A percentile compares a stretch with the other conserved stretches of the same genome.
These are phyloP conservation scores for Perognathus longimembris DNA, from an alignment of 2,113 vertebrate species.

Conservation along the genomic window DNA sequence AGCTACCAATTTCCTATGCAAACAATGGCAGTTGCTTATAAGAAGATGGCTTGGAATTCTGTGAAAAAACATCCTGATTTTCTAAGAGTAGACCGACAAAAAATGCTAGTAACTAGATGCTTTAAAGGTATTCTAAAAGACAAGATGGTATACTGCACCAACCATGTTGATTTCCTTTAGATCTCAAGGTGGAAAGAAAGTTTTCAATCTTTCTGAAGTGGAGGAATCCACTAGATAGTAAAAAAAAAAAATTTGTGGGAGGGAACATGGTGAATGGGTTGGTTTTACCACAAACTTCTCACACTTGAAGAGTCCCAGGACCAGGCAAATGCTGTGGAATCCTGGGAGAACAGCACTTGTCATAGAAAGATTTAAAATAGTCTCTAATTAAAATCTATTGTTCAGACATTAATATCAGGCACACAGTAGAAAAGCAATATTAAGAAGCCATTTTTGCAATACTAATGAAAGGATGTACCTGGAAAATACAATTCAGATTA, in stretches of 20 bases:
- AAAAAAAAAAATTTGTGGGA: background rate
- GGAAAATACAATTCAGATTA: background rate
- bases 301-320: background rate
- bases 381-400: conserved; percentile 69
- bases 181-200: background rate
- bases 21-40: background rate
- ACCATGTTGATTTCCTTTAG: background rate
- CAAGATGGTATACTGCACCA: background rate
- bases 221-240: background rate
- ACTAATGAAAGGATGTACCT: conserved; percentile 23
- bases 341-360: conserved; percentile 40
- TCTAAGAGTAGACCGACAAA: conserved; percentile 45
- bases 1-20: conserved; percentile 48
- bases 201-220: conserved; percentile 2
- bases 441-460: background rate
- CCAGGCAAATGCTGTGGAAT: background rate
- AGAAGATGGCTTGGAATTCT: conserved; percentile 2
- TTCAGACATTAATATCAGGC: conserved; percentile 54
- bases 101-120: background rate
- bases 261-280: background rate
- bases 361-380: conserved; percentile 54
- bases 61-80: conserved; percentile 41
- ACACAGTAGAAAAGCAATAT: conserved; percentile 21
- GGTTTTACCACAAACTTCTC: conserved; percentile 43
- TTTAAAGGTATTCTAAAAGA: conserved; percentile 32